These are phyloP conservation scores for Paramuricea clavata DNA, from an alignment of 92 coral and sea anemone species.

Conservation along the genomic window DNA sequence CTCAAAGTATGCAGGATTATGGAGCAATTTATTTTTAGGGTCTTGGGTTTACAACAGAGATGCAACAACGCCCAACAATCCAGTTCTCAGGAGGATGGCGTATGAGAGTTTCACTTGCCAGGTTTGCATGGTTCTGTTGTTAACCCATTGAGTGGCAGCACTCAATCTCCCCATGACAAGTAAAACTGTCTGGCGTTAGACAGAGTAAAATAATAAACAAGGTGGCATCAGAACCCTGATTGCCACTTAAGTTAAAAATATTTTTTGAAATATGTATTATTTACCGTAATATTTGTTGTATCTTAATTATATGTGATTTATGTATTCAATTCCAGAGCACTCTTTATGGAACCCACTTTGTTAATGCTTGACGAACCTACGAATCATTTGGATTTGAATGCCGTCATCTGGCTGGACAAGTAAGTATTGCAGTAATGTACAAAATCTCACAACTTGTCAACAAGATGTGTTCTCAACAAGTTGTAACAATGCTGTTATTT, in stretches of 20 bases:
- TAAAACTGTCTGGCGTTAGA: too few relatives aligned
- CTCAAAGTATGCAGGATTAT: too few relatives aligned
- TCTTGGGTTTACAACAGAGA: slow-evolving; percentile 98
- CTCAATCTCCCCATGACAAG: too few relatives aligned
- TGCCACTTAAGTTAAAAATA: too few relatives aligned
- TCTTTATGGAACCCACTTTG: slow-evolving; percentile 96
- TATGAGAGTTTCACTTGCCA: slow-evolving; percentile 97
- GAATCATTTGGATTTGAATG: slow-evolving; percentile 95
- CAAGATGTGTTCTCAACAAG: too few relatives aligned
- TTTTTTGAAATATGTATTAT: too few relatives aligned
- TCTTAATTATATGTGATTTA: neutral
- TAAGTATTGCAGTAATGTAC: slow-evolving; percentile 39
- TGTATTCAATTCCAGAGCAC: slow-evolving; percentile 73
- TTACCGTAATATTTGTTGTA: neutral
- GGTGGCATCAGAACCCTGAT: too few relatives aligned
- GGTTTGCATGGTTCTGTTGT: slow-evolving; percentile 75
- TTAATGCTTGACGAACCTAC: slow-evolving; percentile 98
- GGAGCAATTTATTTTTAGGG: slow-evolving; percentile 70
- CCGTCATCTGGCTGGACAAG: slow-evolving; percentile 99
- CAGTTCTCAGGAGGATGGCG: slow-evolving; percentile 99
- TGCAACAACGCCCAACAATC: slow-evolving; percentile 95
- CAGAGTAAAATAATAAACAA: too few relatives aligned
- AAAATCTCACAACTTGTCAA: too few relatives aligned
- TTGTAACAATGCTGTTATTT: too few relatives aligned
- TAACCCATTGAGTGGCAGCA: too few relatives aligned